Base-by-base conservation (phyloP, 1,140 invertebrate species). In the Melanaphis sacchari region DNA sequence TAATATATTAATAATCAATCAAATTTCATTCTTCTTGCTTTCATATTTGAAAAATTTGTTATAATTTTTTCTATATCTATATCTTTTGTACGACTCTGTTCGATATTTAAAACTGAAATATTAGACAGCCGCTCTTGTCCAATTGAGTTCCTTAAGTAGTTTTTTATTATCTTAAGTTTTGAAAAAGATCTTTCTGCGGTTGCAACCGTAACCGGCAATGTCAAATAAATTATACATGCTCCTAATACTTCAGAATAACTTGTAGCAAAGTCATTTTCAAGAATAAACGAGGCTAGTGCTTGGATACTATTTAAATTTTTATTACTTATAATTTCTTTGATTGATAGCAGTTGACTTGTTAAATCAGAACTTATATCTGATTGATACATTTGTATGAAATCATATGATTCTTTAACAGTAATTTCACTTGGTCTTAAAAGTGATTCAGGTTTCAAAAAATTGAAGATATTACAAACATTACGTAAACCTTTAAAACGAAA, bases 141-240 rank as follows among this genome's bases (percentile, higher is more conserved):
- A 94, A 94, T 95, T 66, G 93, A 94, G 59, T 93, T 94, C 59
- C 94, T 93, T 59, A 95, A 93, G 91, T 95, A 95, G 41, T 93
- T 95, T 94, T 95, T 95, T 49, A 95, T 94, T 90, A 94, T 91
- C 92, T 95, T 95, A 41, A 95, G 93, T 82, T 95, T 95, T 54
- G 94, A 94, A 93, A 95, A 95, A 91, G 93, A 94, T 93, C 94
- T 93, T 94, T 95, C 94, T 41, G 38, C 93, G 31, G 94, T 94
- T 82, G 94, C 94, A 40, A 94, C 94, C 31, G 94, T 94, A 93
- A 95, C 94, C 92, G 94, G 93, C 46, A 89, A 89, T 36, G 38
- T 52, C 36, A 89, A 89, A 52, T 40, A 85, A 85, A 26, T 85
- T 26, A 85, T 85, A 40, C 38, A 43, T 41, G 82, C 90, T 43